Evolutionary conservation across 2,888 invertebrate species (phyloP), one percentile per base, ranked within the genome.

Genomic region (Anagyrus pseudococci): DNA sequence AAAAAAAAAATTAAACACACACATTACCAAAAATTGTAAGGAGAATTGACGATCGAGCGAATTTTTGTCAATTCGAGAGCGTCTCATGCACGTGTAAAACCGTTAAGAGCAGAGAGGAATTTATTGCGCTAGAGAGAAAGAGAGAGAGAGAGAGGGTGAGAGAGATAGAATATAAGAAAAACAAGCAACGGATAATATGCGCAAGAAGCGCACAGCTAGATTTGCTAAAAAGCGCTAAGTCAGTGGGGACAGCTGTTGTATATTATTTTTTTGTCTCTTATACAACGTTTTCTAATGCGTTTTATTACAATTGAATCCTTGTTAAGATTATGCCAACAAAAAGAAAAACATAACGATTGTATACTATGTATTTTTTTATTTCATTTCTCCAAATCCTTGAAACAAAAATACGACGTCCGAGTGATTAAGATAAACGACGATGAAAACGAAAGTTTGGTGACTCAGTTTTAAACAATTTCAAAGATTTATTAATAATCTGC

Each of bases 321-420:
- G 17, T 61, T 55, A 44, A 61, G 46, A 49, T 56, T 56, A 33
- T 44, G 49, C 61, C 15, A 23, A 49, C 25, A n/a, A n/a, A n/a
- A n/a, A n/a, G n/a, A n/a, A n/a, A n/a, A 13, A 2, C 33, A 37
- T n/a, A 26, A 37, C 55, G 22, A 50, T n/a, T 61, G 44, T 46
- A 56, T 40, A 54, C 25, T 56, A 56, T 37, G 48, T 48, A 61
- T 50, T 52, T 58, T 40, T 56, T 56, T 26, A 56, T 15, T 55
- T 61, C 26, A 44, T 53, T 2, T 37, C 15, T 37, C 33, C 13
- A 13, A 8, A 8, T 2, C 33, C 33, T 59, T 54, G 22, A 68
- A 68, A 68, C 59, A 68, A 69, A 68, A 70, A 71, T 70, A 68
- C 68, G 71, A 73, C 72, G 77, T 77, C 74, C 74, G 74, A 78